Base-by-base conservation (phyloP, 2,888 invertebrate species). In the Malthinus flaveolus region DNA sequence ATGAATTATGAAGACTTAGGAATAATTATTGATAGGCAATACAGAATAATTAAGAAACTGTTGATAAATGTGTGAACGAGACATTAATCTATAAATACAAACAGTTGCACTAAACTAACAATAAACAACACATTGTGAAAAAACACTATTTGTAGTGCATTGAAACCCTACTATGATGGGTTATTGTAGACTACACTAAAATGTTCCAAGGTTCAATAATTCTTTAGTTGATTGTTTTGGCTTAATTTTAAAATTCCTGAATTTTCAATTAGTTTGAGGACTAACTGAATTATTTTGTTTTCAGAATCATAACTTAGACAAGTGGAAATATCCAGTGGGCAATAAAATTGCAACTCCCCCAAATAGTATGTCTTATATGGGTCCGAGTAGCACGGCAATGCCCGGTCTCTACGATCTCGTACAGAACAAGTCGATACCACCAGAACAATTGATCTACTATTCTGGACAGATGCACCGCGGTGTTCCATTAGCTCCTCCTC, bases 281-380 rank as follows among this genome's bases (percentile, higher is more conserved):
- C 7, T 11, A n/a, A 10, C 10, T 46, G 31, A 11, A 23, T 42
- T 5, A 15, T 49, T 49, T 9, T 49, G 31, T 10, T 61, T 59
- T 50, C 82, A 91, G 90, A 90, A 86, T 79, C 82, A 91, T 90
- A 90, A 86, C 79, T 90, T 89, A 78, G 91, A 91, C 81, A 92
- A 91, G 83, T 92, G 91, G 91, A 91, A 91, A 78, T 90, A 89
- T 79, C 84, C 88, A 76, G 81, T 87, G 72, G 75, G 73, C 77
- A 83, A 68, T 82, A 86, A 76, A 83, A 83, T 68, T 74, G 79
- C 77, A 64, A 77, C 78, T 73, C 83, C 71, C 71, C 81, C 73
- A 73, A 80, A 68, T 75, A 79, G 73, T 61, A 74, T 76, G 73
- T 73, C 77, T 34, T 77, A 78, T 73, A 78, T 81, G 79, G 79